Base-by-base conservation (phyloP, 2,113 vertebrate species). In the Burhinus oedicnemus region DNA sequence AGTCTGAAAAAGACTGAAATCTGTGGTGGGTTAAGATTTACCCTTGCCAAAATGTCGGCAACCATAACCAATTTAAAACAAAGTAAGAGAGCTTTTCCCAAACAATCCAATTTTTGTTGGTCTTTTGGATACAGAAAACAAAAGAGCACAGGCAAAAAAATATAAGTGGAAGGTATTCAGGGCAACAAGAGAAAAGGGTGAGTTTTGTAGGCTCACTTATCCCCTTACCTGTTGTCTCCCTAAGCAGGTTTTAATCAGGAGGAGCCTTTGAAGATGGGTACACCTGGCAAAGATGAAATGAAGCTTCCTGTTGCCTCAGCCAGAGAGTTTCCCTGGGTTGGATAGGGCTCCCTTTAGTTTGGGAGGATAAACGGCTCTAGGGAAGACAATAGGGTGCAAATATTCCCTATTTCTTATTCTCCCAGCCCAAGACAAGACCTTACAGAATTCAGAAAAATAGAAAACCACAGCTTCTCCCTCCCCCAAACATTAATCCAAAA, bases 391-490 rank as follows among this genome's bases (percentile, higher is more conserved):
- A 6, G 74, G 5, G 3, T 58, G n/a, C 11, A 76, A 65, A 44
- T 65, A 45, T 57, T 75, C n/a, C 12, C 12, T 5, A 19, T 32
- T 66, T 68, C 30, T 12, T 47, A 27, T 45, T 79, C 27, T 57
- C n/a, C 27, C 10, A 77, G 23, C 6, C 20, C 32, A 44, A 32
- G 34, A 47, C 6, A 80, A 79, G 23, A 45, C 12, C 11, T 38
- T 40, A 49, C 4, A 30, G n/a, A 83, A 58, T 8, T 25, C 27
- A 72, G 17, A 62, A 78, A 45, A 87, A 30, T 2, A 61, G 18
- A 0, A 0, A 86, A 25, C 30, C 22, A 0, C 21, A 23, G 11
- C 4, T 65, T 36, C 15, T 75, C 7, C 6, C 11, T 83, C 7
- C 15, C 2, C 2, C 4, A 20, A 29, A 45, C 2, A 5, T 38